phyloP scores from a whole-genome alignment of 2,113 vertebrate species.

The Oxyruncus cristatus region DNA sequence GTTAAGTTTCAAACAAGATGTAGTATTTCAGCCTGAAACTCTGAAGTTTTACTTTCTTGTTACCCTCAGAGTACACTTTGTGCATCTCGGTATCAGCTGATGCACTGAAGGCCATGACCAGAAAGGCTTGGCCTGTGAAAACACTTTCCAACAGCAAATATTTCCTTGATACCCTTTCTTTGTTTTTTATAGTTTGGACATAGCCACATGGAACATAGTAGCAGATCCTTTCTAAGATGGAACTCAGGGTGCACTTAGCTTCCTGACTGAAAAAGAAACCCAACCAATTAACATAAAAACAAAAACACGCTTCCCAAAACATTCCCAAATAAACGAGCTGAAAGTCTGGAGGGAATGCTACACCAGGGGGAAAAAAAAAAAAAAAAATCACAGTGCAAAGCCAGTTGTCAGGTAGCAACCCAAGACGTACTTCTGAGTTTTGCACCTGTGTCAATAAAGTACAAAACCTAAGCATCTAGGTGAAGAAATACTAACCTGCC shows the following conservation, averaged over 20 bases:
- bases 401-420: not conserved
- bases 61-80: not conserved
- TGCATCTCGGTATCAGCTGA: not conserved
- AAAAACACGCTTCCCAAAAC: not conserved
- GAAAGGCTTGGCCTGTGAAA: not conserved
- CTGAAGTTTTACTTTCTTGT: not conserved
- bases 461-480: not conserved
- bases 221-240: not conserved
- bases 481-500: not conserved
- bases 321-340: not conserved
- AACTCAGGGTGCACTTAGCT: not conserved
- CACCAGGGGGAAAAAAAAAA: not conserved
- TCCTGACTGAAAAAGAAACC: not conserved
- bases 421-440: not conserved
- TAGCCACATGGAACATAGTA: not conserved
- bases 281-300: not conserved
- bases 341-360: not conserved
- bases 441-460: not conserved
- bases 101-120: not conserved
- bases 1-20: not conserved
- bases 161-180: not conserved
- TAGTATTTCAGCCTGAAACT: not conserved
- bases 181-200: not conserved
- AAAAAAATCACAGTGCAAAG: not conserved
- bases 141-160: not conserved